Base-by-base conservation (phyloP, 2,113 vertebrate species). In the Channa argus region DNA sequence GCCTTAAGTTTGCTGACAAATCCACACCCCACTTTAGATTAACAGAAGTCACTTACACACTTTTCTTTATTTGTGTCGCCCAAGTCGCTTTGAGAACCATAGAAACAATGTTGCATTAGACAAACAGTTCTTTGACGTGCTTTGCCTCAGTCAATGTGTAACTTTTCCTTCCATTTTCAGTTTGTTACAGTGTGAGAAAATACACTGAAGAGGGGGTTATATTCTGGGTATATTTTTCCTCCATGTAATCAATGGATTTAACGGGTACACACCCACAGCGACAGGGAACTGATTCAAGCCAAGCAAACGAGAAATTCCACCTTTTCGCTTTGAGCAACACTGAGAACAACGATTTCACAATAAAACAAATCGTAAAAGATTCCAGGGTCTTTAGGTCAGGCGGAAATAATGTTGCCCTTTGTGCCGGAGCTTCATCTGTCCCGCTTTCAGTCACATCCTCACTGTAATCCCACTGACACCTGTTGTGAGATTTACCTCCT, bases 401-500 rank as follows among this genome's bases (percentile, higher is more conserved):
- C 38, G 39, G 8, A 24, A 0, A 59, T 43, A 8, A 14, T 8
- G 60, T 8, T 43, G 37, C 12, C 8, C 38, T 59, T 49, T 41
- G 36, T 15, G 47, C 49, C 3, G 33, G 13, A 24, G 45, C 62
- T 50, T 34, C 58, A 12, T 71, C 41, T 12, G n/a, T 3, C 50
- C 49, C 4, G 43, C 63, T 8, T 13, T 3, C 70, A 68, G 46
- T 47, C 47, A 59, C 79, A 79, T 83, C 80, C 80, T 76, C 74
- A 2, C 58, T 77, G 0, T 84, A 91, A 93, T 92, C 90, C 87
- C 55, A 44, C 71, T 71, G 84, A 90, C 93, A 94, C 93, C 92
- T 93, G 93, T 93, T 94, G 92, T 15, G 66, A 79, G 83, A 90
- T 92, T 86, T 83, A 47, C 55, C 63, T 79, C 68, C 74, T 85